Conservation (phyloP, 2,797 vertebrate genomes). For the Helicolenus hilgendorfi region DNA sequence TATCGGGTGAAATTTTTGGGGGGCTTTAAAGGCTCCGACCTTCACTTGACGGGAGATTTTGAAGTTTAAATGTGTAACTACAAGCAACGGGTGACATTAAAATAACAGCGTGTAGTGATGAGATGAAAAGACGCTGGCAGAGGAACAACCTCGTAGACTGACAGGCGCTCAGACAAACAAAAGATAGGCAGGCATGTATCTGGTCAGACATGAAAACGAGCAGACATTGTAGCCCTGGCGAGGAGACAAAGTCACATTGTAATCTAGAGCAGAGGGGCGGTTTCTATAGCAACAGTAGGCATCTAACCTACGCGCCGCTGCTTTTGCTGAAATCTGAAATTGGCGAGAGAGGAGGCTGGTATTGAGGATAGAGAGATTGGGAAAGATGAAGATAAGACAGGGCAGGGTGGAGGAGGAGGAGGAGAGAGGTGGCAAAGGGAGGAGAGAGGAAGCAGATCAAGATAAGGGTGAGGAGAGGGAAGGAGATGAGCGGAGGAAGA, state of each 20-base stretch:
- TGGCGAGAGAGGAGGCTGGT: constrained; percentile 74
- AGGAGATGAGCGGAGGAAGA: constrained; percentile 59
- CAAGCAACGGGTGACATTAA: constrained; percentile 30
- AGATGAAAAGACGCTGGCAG: constrained; percentile 15
- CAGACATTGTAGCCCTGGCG: constrained; percentile 61
- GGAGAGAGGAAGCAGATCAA: constrained; percentile 60
- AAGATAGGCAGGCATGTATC: constrained; percentile 43
- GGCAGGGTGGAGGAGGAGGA: constrained; percentile 37
- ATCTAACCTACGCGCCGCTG: constrained; percentile 81
- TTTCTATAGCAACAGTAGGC: constrained; percentile 90
- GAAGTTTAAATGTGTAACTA: constrained; percentile 37
- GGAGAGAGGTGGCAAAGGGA: constrained; percentile 52
- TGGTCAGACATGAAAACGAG: constrained; percentile 67
- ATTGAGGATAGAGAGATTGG: constrained; percentile 70
- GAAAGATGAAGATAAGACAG: constrained; percentile 82
- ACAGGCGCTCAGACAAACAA: constrained; percentile 27
- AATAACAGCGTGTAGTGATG: constrained; percentile 11
- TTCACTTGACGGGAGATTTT: constrained; percentile 18
- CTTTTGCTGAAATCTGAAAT: constrained; percentile 83
- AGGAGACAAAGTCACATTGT: constrained; percentile 86
- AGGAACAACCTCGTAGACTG: constrained; percentile 11
- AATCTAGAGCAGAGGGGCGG: constrained; percentile 82
- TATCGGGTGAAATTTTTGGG: neutral
- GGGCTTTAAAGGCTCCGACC: constrained; percentile 15
- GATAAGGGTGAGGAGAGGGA: constrained; percentile 60